Conservation (phyloP, 1,140 invertebrate species). For the Thalassaphorura encarpata region DNA sequence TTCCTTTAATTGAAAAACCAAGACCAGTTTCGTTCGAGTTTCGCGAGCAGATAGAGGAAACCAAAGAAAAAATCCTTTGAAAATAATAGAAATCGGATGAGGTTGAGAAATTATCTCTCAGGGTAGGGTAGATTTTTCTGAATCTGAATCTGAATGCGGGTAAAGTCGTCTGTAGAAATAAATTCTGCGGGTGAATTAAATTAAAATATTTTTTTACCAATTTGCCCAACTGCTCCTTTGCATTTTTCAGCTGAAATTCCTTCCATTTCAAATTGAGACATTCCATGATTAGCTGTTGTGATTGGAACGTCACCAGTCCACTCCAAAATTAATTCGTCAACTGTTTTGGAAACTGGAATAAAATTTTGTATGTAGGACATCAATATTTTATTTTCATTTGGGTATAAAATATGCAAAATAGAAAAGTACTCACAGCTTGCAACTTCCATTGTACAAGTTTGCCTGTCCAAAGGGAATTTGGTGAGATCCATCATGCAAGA, state of each 20-base stretch:
- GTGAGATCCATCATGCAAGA: slow-evolving; percentile 55
- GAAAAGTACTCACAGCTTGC: slow-evolving; percentile 45
- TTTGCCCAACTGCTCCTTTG: slow-evolving; percentile 39
- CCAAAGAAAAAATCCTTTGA: no score
- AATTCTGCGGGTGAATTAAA: no score
- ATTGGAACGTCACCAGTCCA: slow-evolving; percentile 43
- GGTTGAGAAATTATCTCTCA: no score
- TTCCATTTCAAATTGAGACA: slow-evolving; percentile 46
- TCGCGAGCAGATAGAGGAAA: no score
- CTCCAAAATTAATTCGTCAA: slow-evolving; percentile 41
- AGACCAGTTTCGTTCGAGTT: no score
- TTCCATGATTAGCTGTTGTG: slow-evolving; percentile 41
- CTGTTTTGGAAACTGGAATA: slow-evolving; percentile 44
- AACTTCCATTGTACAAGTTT: slow-evolving; percentile 49
- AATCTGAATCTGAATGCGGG: no score
- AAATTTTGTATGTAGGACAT: no score
- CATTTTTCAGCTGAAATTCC: slow-evolving; percentile 39
- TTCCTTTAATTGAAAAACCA: no score
- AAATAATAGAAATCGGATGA: no score
- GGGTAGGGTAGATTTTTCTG: no score
- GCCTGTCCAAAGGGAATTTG: slow-evolving; percentile 49
- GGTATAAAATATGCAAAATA: no score
- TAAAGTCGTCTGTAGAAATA: no score
- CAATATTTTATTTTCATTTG: background rate
- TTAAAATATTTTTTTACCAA: slow-evolving; percentile 34